A percentile compares a stretch with the other conserved stretches of the same genome.
These are phyloP conservation scores for Craseonycteris thonglongyai DNA, from an alignment of 2,113 vertebrate species.

Conservation along the genomic window DNA sequence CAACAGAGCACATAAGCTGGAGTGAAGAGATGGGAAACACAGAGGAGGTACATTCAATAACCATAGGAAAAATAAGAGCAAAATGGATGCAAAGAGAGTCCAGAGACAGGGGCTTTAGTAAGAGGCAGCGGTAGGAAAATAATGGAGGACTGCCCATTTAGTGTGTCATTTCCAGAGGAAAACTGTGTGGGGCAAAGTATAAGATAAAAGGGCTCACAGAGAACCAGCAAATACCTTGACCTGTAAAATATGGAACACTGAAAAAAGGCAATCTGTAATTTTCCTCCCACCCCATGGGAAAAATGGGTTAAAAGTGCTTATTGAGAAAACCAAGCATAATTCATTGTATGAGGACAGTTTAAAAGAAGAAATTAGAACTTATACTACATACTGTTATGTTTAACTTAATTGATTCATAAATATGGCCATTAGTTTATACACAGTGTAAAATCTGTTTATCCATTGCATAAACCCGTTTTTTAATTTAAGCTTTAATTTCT, in stretches of 20 bases:
- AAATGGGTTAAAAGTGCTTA: background rate
- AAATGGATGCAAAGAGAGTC: background rate
- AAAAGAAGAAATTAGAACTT: background rate
- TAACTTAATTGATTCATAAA: conserved; percentile 22
- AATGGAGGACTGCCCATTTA: background rate
- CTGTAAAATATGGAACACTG: background rate
- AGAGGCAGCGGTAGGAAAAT: background rate
- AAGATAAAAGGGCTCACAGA: background rate
- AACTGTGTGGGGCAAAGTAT: background rate
- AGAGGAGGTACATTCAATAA: background rate
- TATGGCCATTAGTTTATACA: background rate
- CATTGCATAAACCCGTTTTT: background rate
- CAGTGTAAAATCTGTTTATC: background rate
- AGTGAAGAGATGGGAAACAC: background rate
- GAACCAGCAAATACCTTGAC: background rate
- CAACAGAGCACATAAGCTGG: background rate
- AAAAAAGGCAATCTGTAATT: background rate
- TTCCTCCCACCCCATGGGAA: background rate
- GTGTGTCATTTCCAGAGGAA: background rate
- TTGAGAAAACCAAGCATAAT: background rate
- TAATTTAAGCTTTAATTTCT: conserved; percentile 1
- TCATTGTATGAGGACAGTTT: background rate
- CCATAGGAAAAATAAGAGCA: background rate
- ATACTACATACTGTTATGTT: background rate
- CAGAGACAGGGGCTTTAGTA: background rate